Evolutionary conservation across 2,888 invertebrate species (phyloP), one percentile per base, ranked within the genome.

Genomic region (Eledona agricola): DNA sequence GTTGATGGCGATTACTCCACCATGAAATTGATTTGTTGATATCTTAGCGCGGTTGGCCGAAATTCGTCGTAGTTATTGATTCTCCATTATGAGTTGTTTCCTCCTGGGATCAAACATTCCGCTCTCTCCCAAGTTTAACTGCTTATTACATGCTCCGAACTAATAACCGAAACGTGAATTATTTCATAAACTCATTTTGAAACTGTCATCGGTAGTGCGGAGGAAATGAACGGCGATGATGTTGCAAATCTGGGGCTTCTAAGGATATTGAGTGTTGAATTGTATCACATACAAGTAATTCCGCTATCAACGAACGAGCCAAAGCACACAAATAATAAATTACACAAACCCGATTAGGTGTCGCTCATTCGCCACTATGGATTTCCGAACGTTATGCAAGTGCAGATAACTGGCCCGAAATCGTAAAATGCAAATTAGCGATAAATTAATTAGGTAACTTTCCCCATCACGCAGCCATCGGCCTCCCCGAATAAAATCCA

Each of bases 401-500:
- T n/a, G n/a, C n/a, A n/a, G n/a, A n/a, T n/a, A n/a, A n/a, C n/a
- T n/a, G n/a, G n/a, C n/a, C n/a, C n/a, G 20, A 19, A 19, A 4
- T n/a, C 20, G n/a, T 19, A n/a, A n/a, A 50, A 55, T 43, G 55
- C 42, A 38, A 55, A 50, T 50, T 37, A 19, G 50, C 38, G 45
- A 55, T 55, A 55, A 55, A 55, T 55, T 55, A 55, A 55, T 55
- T 55, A 55, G 28, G 12, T 38, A 50, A 55, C 26, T 50, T 55
- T 38, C 20, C 12, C 2, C 32, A 43, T 43, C 55, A 55, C 55
- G 55, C 55, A 55, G 22, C 26, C 23, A n/a, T 5, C 20, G 25
- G 13, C 29, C 26, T 26, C 42, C 31, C 15, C 28, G 49, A 59
- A 62, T 61, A 57, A 60, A 58, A 63, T 59, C 59, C 60, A 63